Evolutionary conservation across 2,113 vertebrate species (phyloP).

Genomic region (Muntiacus reevesi): DNA sequence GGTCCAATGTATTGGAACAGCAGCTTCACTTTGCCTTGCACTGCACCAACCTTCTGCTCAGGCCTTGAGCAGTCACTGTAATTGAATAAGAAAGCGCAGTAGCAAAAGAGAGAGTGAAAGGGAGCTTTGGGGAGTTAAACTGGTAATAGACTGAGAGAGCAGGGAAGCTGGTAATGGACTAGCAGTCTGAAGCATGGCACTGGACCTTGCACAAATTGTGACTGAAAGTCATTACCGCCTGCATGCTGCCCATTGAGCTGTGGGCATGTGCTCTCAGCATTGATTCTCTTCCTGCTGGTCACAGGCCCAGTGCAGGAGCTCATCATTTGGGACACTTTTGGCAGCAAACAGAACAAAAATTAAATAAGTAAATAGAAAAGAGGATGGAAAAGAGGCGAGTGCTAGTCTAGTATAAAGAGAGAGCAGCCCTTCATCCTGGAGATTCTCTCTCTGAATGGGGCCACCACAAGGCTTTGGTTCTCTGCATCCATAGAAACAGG

Average conservation of each 20-base stretch:
- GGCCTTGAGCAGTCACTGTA: not conserved
- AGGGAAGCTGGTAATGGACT: slow-evolving; percentile 22
- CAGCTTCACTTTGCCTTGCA: not conserved
- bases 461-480: no score
- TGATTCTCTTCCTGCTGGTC: slow-evolving; percentile 22
- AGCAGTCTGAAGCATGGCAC: not conserved
- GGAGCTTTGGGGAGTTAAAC: slow-evolving; percentile 27
- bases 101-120: not conserved
- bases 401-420: not conserved
- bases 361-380: slow-evolving; percentile 21
- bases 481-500: not conserved
- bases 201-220: slow-evolving; percentile 14
- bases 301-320: not conserved
- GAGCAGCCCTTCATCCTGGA: not conserved
- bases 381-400: not conserved
- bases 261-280: slow-evolving; percentile 21
- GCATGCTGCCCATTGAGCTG: slow-evolving; percentile 21
- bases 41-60: not conserved
- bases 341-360: slow-evolving; percentile 12
- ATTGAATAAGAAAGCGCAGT: slow-evolving; percentile 32
- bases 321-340: not conserved
- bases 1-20: not conserved
- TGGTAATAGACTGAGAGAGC: slow-evolving; percentile 5
- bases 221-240: slow-evolving; percentile 63
- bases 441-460: not conserved